phyloP scores from a whole-genome alignment of 2,797 vertebrate genomes.

The Strix occidentalis region DNA sequence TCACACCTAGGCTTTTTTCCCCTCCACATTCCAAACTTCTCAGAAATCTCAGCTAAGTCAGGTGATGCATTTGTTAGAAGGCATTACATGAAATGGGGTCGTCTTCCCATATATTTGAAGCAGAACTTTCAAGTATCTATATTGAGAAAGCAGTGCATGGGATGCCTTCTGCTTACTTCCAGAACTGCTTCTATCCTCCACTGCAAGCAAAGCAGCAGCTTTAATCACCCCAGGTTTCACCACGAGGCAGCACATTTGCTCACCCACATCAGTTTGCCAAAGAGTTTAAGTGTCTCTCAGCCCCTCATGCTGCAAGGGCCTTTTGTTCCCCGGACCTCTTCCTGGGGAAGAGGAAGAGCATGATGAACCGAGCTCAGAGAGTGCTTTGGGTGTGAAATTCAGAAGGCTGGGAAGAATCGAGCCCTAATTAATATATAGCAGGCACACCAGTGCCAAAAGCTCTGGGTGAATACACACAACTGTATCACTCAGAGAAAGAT shows the following conservation, averaged over 20 bases:
- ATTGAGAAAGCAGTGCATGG: background rate
- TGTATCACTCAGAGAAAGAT: background rate
- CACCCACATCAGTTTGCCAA: background rate
- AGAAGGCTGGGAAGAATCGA: background rate
- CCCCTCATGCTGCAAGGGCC: background rate
- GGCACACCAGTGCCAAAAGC: background rate
- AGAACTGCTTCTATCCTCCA: background rate
- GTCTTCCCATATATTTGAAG: background rate
- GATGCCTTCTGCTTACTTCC: background rate
- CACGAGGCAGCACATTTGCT: background rate
- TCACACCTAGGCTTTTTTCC: background rate
- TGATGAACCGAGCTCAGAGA: background rate
- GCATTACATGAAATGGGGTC: background rate
- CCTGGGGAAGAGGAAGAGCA: background rate
- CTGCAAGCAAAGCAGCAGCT: background rate
- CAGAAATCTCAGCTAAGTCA: background rate
- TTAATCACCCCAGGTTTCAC: background rate
- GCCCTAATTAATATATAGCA: background rate
- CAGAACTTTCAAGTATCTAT: background rate
- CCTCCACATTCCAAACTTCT: background rate
- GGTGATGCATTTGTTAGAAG: rapidly evolving
- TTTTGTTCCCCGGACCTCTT: background rate
- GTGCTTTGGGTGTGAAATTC: background rate
- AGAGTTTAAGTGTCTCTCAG: background rate
- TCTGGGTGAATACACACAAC: background rate